Evolutionary conservation across 1,140 invertebrate species (phyloP).

Genomic region (Brachionus paranguensis): DNA sequence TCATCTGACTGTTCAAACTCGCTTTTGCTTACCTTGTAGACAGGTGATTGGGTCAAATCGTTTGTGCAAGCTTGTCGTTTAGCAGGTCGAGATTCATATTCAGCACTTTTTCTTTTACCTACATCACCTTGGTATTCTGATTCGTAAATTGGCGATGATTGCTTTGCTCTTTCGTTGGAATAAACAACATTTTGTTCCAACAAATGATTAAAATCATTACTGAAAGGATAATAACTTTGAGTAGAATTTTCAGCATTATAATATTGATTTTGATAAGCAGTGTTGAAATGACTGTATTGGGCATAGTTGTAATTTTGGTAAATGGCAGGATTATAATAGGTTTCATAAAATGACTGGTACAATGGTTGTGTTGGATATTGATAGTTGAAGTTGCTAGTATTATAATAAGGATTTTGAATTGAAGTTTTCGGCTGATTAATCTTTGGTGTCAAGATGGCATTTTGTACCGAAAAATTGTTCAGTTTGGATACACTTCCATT

Average conservation of each 20-base stretch:
- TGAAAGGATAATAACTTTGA: constrained; percentile 11
- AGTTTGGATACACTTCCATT: neutral
- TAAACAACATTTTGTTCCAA: neutral
- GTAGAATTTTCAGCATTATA: neutral
- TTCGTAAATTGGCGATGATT: constrained; percentile 1
- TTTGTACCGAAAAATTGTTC: neutral
- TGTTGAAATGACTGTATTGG: neutral
- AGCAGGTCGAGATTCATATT: neutral
- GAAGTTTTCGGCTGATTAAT: neutral
- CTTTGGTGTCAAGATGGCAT: neutral
- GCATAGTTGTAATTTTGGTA: neutral
- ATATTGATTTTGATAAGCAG: neutral
- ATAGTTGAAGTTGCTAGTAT: neutral
- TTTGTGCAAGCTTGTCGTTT: neutral
- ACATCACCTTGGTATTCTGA: neutral
- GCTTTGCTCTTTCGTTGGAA: neutral
- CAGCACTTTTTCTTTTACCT: neutral
- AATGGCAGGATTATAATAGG: neutral
- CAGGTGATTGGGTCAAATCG: neutral
- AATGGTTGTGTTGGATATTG: neutral
- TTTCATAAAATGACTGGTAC: neutral
- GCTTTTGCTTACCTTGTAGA: neutral
- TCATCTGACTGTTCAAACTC: constrained; percentile 21
- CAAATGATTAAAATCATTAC: neutral
- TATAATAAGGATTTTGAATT: neutral